A percentile compares a stretch with the other conserved stretches of the same genome.
phyloP scores from a whole-genome alignment of 2,888 invertebrate species.

The Teinopalpus imperialis region DNA sequence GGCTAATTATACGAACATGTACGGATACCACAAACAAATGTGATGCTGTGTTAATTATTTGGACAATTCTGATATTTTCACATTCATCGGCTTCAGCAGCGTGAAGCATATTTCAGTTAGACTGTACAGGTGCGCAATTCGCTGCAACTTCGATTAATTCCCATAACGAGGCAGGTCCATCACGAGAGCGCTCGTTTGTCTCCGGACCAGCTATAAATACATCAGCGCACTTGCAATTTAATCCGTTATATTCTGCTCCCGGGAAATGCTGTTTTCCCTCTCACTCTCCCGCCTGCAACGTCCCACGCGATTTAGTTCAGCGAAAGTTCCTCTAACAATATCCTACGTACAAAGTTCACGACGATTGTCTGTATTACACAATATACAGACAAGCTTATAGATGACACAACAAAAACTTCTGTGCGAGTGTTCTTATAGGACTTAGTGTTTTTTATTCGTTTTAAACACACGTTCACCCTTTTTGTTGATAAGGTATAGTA shows the following conservation, averaged over 20 bases:
- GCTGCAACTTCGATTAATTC: conserved; percentile 79
- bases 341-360: conserved; percentile 35
- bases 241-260: conserved; percentile 73
- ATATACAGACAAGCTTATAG: conserved; percentile 20
- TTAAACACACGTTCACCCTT: conserved; percentile 31
- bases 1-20: conserved; percentile 13
- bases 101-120: conserved; percentile 66
- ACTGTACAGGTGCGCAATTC: conserved; percentile 69
- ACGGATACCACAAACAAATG: conserved; percentile 12
- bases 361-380: conserved; percentile 18
- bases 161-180: conserved; percentile 81
- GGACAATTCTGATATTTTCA: conserved; percentile 20
- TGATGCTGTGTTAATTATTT: conserved; percentile 16
- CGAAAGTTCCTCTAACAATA: conserved; percentile 67
- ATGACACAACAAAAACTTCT: not conserved
- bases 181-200: conserved; percentile 78
- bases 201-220: conserved; percentile 78
- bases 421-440: conserved; percentile 6
- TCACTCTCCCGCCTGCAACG: conserved; percentile 41
- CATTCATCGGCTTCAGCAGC: conserved; percentile 39
- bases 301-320: conserved; percentile 50
- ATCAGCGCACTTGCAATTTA: conserved; percentile 81
- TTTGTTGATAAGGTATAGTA: conserved; percentile 38
- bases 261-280: conserved; percentile 53
- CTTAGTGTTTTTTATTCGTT: conserved; percentile 25